Evolutionary conservation across 2,888 invertebrate species (phyloP).

Genomic region (Pilophorus perplexus): DNA sequence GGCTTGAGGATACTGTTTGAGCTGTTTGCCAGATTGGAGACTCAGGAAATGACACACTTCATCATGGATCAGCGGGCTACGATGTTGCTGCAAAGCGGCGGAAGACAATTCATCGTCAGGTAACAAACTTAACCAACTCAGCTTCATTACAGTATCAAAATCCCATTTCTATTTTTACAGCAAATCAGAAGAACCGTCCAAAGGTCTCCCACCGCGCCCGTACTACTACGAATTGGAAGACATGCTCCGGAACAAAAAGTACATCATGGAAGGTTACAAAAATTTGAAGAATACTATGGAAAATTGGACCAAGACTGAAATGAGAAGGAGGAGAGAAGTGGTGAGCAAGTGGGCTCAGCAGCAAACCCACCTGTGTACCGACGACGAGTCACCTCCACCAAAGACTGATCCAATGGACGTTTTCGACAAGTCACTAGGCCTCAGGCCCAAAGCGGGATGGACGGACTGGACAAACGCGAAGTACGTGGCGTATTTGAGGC

Average conservation of each 20-base stretch:
- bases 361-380: neutral
- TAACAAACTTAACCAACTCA: too few species aligned
- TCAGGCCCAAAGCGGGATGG: neutral
- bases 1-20: conserved; percentile 44
- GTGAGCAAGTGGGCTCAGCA: conserved; percentile 9
- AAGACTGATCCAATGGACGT: conserved; percentile 9
- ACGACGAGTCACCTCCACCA: neutral
- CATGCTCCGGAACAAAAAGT: neutral
- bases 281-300: neutral
- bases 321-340: conserved; percentile 12
- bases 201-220: neutral
- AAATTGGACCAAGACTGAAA: neutral
- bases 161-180: too few species aligned
- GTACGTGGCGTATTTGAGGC: conserved; percentile 29
- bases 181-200: conserved; percentile 24
- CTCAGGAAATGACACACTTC: conserved; percentile 41
- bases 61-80: conserved; percentile 36
- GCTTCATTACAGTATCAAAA: too few species aligned
- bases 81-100: too few species aligned
- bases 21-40: conserved; percentile 43
- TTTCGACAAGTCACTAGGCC: neutral
- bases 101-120: conserved; percentile 25
- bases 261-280: conserved; percentile 18
- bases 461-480: conserved; percentile 1
- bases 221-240: conserved; percentile 5